Conservation (phyloP, 2,113 vertebrate species). For the Aegypius monachus region DNA sequence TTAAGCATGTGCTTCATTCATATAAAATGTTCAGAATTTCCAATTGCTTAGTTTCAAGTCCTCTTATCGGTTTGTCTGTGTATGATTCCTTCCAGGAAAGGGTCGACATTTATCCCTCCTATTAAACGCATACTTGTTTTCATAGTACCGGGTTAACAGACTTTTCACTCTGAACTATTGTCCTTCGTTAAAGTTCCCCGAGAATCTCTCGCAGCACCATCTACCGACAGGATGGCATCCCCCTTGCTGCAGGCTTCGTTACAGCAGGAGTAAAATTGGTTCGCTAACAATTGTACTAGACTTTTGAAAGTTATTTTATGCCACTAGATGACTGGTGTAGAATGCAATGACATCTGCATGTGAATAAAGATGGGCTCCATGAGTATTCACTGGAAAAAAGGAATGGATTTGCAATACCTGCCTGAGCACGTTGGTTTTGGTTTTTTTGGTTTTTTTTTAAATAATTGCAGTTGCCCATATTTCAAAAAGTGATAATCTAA, state of each 20-base stretch:
- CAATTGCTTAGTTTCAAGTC: constrained; percentile 68
- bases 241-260: constrained; percentile 24
- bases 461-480: constrained; percentile 24
- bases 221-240: constrained; percentile 69
- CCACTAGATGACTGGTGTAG: constrained; percentile 39
- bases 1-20: constrained; percentile 79
- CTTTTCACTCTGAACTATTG: constrained; percentile 47
- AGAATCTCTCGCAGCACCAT: constrained; percentile 64
- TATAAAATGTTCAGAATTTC: constrained; percentile 74
- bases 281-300: constrained; percentile 25
- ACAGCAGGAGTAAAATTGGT: constrained; percentile 7
- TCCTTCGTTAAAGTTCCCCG: constrained; percentile 44
- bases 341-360: constrained; percentile 1
- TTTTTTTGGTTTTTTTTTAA: not conserved
- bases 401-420: constrained; percentile 31
- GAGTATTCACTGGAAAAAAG: not conserved
- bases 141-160: constrained; percentile 57
- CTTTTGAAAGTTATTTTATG: constrained; percentile 7
- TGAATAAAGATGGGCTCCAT: constrained; percentile 52
- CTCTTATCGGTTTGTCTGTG: constrained; percentile 69
- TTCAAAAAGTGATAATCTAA: constrained; percentile 45
- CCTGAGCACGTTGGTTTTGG: not conserved
- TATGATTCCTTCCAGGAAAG: constrained; percentile 69
- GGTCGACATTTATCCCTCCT: constrained; percentile 37
- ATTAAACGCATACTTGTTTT: constrained; percentile 68